A percentile compares a stretch with the other conserved stretches of the same genome.
These are phyloP conservation scores for Heliornis fulica DNA, from an alignment of 2,113 vertebrate species.

Conservation along the genomic window DNA sequence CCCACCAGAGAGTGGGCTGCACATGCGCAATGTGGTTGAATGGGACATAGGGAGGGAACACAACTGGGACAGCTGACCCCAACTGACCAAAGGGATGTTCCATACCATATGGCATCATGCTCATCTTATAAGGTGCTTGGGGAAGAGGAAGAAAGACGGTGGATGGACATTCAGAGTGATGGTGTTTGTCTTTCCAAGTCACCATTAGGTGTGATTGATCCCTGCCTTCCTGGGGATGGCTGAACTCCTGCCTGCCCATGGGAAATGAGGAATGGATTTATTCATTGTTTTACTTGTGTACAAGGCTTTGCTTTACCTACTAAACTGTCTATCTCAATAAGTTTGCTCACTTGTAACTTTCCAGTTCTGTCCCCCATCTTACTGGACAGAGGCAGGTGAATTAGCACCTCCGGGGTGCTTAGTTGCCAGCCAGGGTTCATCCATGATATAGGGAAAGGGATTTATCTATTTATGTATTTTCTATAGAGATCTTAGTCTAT, in stretches of 20 bases:
- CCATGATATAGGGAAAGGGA: accelerated
- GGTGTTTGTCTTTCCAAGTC: accelerated
- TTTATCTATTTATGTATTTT: background rate
- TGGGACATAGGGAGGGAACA: background rate
- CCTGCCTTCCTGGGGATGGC: background rate
- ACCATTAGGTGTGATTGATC: accelerated
- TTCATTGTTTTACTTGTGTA: background rate
- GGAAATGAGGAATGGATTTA: background rate
- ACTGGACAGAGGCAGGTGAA: accelerated
- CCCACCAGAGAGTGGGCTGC: accelerated
- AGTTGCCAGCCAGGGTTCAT: background rate
- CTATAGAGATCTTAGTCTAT: background rate
- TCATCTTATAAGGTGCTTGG: background rate
- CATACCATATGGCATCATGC: accelerated
- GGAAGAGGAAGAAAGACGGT: background rate
- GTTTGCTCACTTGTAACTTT: background rate
- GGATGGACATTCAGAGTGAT: accelerated
- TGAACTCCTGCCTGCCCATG: background rate
- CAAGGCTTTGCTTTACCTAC: too few relatives aligned
- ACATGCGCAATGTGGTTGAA: accelerated
- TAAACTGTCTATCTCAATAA: too few relatives aligned
- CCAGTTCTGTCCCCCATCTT: background rate
- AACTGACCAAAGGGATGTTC: background rate
- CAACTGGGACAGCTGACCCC: accelerated
- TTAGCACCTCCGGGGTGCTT: accelerated